A percentile compares a stretch with the other conserved stretches of the same genome.
phyloP scores from a whole-genome alignment of 2,888 invertebrate genomes.

The Melipona bicolor region DNA sequence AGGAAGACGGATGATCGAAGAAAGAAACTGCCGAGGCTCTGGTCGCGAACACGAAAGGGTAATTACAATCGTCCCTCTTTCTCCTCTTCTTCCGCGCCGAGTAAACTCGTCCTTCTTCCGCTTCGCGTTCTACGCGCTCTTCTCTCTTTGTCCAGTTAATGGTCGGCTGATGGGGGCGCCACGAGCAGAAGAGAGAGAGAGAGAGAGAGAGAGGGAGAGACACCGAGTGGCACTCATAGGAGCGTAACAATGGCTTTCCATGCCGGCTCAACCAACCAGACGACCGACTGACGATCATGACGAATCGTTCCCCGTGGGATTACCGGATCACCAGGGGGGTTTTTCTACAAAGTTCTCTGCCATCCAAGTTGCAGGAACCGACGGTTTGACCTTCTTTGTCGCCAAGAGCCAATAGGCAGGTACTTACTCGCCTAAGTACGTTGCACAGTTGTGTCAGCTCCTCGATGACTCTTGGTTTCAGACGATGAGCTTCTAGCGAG shows the following conservation, averaged over 20 bases:
- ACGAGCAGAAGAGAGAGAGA: conserved; percentile 8
- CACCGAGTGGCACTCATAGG: conserved; percentile 69
- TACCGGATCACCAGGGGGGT: conserved; percentile 43
- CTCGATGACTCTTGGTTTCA: no score
- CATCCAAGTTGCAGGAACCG: no score
- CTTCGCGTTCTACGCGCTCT: conserved; percentile 10
- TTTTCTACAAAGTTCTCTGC: conserved; percentile 11
- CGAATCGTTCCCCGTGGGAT: conserved; percentile 70
- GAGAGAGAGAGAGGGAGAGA: conserved; percentile 30
- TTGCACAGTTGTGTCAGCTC: no score
- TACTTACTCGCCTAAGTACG: no score
- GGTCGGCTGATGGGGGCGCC: conserved; percentile 59
- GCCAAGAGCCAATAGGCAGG: no score
- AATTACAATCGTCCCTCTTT: conserved; percentile 69
- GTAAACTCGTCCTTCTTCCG: conserved; percentile 15
- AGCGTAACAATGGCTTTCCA: conserved; percentile 79
- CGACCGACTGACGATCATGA: conserved; percentile 72
- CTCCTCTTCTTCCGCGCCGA: conserved; percentile 13
- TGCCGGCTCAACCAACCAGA: conserved; percentile 74
- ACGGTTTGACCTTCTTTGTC: no score
- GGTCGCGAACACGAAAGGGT: conserved; percentile 58
- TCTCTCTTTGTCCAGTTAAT: conserved; percentile 35
- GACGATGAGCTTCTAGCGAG: no score
- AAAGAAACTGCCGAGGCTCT: conserved; percentile 4
- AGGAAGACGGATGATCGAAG: conserved; percentile 8